These are phyloP conservation scores for Poecilia picta DNA, from an alignment of 2,797 vertebrate genomes.

Conservation along the genomic window DNA sequence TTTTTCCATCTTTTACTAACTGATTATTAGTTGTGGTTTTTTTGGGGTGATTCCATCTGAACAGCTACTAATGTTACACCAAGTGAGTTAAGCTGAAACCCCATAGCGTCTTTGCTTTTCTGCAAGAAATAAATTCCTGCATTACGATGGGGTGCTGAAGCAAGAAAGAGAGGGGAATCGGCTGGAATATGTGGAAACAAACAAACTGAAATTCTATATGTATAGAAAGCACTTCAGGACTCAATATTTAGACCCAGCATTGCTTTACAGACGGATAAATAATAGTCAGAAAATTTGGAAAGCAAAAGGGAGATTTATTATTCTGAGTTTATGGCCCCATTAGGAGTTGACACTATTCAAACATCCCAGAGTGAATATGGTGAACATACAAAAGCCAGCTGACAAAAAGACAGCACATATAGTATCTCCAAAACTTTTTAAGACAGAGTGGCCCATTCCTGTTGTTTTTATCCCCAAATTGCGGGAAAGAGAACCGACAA, in stretches of 20 bases:
- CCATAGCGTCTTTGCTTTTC: conserved; percentile 10
- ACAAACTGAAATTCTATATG: background rate
- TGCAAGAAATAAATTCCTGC: conserved; percentile 47
- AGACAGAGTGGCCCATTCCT: conserved; percentile 48
- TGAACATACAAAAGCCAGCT: conserved; percentile 27
- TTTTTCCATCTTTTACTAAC: background rate
- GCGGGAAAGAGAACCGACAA: conserved; percentile 52
- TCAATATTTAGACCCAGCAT: conserved; percentile 15
- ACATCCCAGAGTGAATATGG: conserved; percentile 50
- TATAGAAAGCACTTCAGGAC: conserved; percentile 10
- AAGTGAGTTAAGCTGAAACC: conserved; percentile 25
- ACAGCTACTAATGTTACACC: background rate
- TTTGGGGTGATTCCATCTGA: background rate
- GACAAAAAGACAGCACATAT: conserved; percentile 22
- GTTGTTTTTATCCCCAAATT: conserved; percentile 44
- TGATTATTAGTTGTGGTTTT: background rate
- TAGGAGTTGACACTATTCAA: conserved; percentile 57
- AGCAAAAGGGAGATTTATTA: conserved; percentile 58
- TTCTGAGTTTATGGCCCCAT: conserved; percentile 56
- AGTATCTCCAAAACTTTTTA: conserved; percentile 25
- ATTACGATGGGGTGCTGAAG: conserved; percentile 37
- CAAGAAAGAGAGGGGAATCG: conserved; percentile 28
- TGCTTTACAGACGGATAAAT: conserved; percentile 42
- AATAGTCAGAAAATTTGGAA: conserved; percentile 51
- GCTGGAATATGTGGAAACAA: conserved; percentile 3